Evolutionary conservation across 2,888 invertebrate species (phyloP), one percentile per base, ranked within the genome.

Genomic region (Agriopis leucophaearia): DNA sequence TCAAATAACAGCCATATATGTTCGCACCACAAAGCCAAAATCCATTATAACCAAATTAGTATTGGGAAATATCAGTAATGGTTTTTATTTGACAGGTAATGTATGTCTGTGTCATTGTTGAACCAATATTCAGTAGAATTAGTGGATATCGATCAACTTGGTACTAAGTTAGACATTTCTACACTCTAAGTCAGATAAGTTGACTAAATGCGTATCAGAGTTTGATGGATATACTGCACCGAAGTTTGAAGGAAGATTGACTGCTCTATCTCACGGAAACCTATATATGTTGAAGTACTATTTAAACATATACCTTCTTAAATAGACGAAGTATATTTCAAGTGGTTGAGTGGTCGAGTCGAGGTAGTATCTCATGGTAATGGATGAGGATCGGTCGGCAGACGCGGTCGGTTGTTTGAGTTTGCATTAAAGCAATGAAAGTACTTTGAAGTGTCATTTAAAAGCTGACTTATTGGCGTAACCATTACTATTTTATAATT

Each of bases 11-110:
- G 44, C 35, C 45, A 57, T 57, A 47, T 47, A 40, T 57, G 3
- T 36, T 15, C 3, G 13, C 10, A 35, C 36, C 15, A 45, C 35
- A 57, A 45, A 57, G 36, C 58, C 48, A 57, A 45, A 57, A 15
- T 48, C 48, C 38, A 38, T 48, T 48, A 48, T 18, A 38, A 6
- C 16, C 16, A 16, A 13, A 36, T 16, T 13, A 15, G 38, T 13
- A 12, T 16, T 48, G 48, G 38, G 12, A 16, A 47, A 58, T 58
- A 58, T 58, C 38, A 38, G 58, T 58, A 58, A 58, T 58, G 47
- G 58, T 35, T 58, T 58, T 48, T 27, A 58, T 58, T 58, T 12
- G 48, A 58, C 58, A 38, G 58, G 47, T 36, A 18, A 48, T 58
- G 48, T 58, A 38, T 48, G 58, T 56, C 36, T 9, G 7, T 15